phyloP scores from a whole-genome alignment of 92 coral and sea anemone species.

The Paragorgia papillata region DNA sequence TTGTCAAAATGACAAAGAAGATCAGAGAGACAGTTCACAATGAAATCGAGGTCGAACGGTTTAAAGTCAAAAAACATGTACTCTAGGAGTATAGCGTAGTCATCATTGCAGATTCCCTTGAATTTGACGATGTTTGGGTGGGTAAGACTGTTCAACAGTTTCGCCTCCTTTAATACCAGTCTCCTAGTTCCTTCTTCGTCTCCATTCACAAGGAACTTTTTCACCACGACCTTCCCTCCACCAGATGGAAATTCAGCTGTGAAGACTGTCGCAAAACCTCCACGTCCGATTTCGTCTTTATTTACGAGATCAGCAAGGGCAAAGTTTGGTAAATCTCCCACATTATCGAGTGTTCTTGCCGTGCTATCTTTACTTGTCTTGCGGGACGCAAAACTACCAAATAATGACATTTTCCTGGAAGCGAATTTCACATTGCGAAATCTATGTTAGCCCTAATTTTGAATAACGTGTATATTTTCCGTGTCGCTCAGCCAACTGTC shows the following conservation, averaged over 20 bases:
- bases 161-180: constrained; percentile 29
- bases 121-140: constrained; percentile 18
- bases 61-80: constrained; percentile 30
- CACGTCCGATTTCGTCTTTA: constrained; percentile 27
- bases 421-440: too few relatives aligned
- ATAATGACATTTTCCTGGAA: too few relatives aligned
- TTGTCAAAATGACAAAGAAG: constrained; percentile 17
- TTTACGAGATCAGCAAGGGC: too few relatives aligned
- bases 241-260: not conserved
- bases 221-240: constrained; percentile 18
- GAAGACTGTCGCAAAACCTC: constrained; percentile 28
- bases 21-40: constrained; percentile 7
- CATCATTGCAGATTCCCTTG: constrained; percentile 18
- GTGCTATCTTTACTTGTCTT: constrained; percentile 2
- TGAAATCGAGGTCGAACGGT: constrained; percentile 11
- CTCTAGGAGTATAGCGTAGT: constrained; percentile 35
- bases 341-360: too few relatives aligned
- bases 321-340: too few relatives aligned
- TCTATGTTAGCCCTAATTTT: too few relatives aligned
- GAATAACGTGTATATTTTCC: too few relatives aligned
- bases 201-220: constrained; percentile 10
- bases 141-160: constrained; percentile 16
- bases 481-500: too few relatives aligned
- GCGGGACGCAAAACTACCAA: too few relatives aligned
- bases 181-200: constrained; percentile 32